Percentiles rank a stretch among this genome's conserved stretches.
Conservation (phyloP, 2,888 invertebrate genomes). For the Drosophila algonquin region DNA sequence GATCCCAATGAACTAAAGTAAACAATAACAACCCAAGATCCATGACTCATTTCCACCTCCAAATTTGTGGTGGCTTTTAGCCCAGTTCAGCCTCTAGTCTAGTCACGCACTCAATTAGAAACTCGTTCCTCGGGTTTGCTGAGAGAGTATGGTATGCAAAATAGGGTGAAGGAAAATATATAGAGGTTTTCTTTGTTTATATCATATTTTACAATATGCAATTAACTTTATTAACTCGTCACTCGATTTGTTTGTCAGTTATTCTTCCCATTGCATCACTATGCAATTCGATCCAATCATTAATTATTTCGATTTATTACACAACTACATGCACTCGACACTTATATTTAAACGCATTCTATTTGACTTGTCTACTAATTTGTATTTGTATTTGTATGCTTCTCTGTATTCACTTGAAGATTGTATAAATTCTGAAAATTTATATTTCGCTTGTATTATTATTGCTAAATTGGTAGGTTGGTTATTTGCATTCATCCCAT, state of each 20-base stretch:
- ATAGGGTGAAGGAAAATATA: not conserved
- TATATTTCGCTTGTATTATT: conserved; percentile 62
- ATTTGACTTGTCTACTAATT: conserved; percentile 69
- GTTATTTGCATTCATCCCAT: conserved; percentile 62
- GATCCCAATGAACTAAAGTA: conserved; percentile 34
- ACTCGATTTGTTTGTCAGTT: conserved; percentile 37
- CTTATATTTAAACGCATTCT: conserved; percentile 64
- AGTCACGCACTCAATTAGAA: not conserved
- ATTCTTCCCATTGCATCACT: conserved; percentile 55
- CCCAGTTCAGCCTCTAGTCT: not conserved
- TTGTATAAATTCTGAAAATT: conserved; percentile 74
- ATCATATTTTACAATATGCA: conserved; percentile 70
- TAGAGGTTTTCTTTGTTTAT: conserved; percentile 26
- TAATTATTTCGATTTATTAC: conserved; percentile 64
- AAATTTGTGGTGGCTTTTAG: too few species aligned
- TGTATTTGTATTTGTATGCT: conserved; percentile 58
- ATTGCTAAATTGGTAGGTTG: conserved; percentile 77
- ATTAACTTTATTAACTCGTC: conserved; percentile 67
- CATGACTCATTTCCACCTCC: not conserved
- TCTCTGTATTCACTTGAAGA: conserved; percentile 54
- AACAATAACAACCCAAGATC: conserved; percentile 6
- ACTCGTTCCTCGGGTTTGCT: not conserved
- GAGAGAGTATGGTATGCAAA: not conserved
- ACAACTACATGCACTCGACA: conserved; percentile 61
- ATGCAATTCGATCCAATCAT: not conserved